phyloP scores from a whole-genome alignment of 2,888 invertebrate genomes.

The Stenoptilia bipunctidactyla region DNA sequence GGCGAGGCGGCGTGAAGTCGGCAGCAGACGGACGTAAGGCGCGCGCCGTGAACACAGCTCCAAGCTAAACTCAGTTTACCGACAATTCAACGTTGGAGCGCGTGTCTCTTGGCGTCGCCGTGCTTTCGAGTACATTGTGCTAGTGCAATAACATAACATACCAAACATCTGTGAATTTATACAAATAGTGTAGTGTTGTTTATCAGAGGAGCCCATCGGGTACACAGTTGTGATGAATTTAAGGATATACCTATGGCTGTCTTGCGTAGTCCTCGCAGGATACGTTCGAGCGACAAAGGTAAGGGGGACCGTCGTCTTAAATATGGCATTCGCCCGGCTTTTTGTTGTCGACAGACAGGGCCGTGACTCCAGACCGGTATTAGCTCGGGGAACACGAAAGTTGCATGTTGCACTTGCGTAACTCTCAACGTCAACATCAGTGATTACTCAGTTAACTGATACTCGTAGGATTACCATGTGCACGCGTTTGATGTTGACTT shows the following conservation, averaged over 20 bases:
- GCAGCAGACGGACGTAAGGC: constrained; percentile 35
- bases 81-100: constrained; percentile 39
- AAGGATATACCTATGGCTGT: constrained; percentile 81
- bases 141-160: constrained; percentile 64
- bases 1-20: constrained; percentile 42
- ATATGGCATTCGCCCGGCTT: constrained; percentile 58
- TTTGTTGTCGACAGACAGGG: constrained; percentile 38
- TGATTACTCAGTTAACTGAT: neutral
- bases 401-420: constrained; percentile 48
- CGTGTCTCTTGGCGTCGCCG: constrained; percentile 49
- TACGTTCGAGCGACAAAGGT: constrained; percentile 83
- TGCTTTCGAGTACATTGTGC: constrained; percentile 58
- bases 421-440: constrained; percentile 60
- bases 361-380: constrained; percentile 19
- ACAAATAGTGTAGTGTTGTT: constrained; percentile 44
- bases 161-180: neutral
- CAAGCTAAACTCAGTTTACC: constrained; percentile 63
- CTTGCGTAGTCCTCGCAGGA: constrained; percentile 79
- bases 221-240: constrained; percentile 77
- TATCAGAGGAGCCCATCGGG: constrained; percentile 31
- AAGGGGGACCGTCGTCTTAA: constrained; percentile 68
- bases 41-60: constrained; percentile 46
- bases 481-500: constrained; percentile 19
- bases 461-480: constrained; percentile 4
- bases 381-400: constrained; percentile 17